Evolutionary conservation across 2,888 invertebrate species (phyloP).

Genomic region (Celastrina argiolus): DNA sequence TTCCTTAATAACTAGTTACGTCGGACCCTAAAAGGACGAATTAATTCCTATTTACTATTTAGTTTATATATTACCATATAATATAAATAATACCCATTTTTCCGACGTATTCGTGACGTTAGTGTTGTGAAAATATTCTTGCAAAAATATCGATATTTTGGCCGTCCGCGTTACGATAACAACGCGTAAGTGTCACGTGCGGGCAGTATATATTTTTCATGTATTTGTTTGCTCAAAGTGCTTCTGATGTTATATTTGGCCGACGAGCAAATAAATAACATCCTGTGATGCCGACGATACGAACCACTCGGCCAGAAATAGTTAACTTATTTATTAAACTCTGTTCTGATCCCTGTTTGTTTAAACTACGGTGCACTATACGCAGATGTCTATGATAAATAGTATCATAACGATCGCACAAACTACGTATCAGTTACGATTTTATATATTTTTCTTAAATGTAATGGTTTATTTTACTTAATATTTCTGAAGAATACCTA

Average conservation of each 20-base stretch:
- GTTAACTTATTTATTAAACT: constrained; percentile 17
- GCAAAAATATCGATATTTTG: not conserved
- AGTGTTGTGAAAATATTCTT: not conserved
- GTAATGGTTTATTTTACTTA: too few species aligned
- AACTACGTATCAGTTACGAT: too few species aligned
- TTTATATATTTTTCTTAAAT: too few species aligned
- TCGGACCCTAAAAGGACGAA: too few species aligned
- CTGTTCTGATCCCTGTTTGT: not conserved
- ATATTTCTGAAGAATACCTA: too few species aligned
- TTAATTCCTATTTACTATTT: not conserved
- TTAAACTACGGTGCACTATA: not conserved
- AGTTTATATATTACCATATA: too few species aligned
- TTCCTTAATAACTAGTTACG: too few species aligned
- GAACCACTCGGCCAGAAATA: constrained; percentile 29
- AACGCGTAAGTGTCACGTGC: constrained; percentile 3
- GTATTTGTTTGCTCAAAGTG: not conserved
- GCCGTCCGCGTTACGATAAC: not conserved
- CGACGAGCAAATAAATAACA: constrained; percentile 31
- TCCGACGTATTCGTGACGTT: not conserved
- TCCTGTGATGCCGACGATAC: constrained; percentile 35
- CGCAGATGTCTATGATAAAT: not conserved
- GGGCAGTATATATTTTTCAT: not conserved
- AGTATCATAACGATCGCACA: too few species aligned
- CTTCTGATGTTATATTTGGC: constrained; percentile 19
- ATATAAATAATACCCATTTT: too few species aligned